These are phyloP conservation scores for Pygmarrhopalites habei DNA, from an alignment of 1,140 invertebrate genomes.

Conservation along the genomic window DNA sequence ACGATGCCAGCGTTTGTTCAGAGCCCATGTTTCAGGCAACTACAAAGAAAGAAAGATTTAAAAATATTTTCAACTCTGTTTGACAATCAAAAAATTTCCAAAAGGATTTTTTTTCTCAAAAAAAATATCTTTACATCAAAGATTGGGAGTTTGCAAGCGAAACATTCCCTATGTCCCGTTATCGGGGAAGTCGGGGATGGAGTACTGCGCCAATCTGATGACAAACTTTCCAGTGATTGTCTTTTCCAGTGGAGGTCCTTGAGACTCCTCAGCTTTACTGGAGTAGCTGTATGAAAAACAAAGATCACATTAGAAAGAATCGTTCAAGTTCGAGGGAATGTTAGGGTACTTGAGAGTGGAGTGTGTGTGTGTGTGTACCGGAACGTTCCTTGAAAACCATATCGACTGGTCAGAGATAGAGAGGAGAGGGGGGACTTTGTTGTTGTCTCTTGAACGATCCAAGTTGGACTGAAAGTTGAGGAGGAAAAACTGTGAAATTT, in stretches of 20 bases:
- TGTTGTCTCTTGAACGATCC: no score
- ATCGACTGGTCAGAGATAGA: no score
- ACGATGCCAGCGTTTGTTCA: conserved; percentile 20
- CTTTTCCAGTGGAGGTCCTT: conserved; percentile 6
- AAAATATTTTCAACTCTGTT: neutral
- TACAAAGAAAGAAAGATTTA: neutral
- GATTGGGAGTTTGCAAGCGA: conserved; percentile 33
- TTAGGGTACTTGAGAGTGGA: no score
- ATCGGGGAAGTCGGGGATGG: neutral
- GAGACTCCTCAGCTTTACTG: neutral
- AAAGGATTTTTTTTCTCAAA: neutral
- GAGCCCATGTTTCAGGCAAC: conserved; percentile 17
- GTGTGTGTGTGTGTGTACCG: no score
- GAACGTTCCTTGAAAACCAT: no score
- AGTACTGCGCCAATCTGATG: neutral
- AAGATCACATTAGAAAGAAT: neutral
- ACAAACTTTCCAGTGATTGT: conserved; percentile 3
- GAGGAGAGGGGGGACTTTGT: no score
- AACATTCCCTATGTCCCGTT: conserved; percentile 23
- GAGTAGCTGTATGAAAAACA: neutral
- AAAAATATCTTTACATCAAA: conserved; percentile 17
- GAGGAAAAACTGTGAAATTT: no score
- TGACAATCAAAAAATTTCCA: neutral
- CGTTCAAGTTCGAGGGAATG: no score
- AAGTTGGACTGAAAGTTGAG: no score